Conservation (phyloP, 2,888 invertebrate species). For the Nephrotoma flavescens region DNA sequence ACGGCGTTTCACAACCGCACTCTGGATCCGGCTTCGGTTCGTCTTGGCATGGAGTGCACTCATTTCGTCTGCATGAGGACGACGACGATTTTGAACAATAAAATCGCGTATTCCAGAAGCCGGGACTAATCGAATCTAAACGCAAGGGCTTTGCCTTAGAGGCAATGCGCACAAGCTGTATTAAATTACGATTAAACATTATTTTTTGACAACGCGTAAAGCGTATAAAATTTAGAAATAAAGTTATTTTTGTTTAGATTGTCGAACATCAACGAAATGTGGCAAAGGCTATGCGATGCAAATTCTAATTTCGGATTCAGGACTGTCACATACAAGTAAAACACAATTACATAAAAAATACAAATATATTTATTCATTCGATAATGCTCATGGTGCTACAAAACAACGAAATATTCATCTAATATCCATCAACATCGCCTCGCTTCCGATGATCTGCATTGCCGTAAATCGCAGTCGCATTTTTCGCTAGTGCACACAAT, state of each 20-base stretch:
- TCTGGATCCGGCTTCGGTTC: not conserved
- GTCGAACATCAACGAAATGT: not conserved
- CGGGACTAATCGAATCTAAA: not conserved
- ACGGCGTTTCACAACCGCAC: not conserved
- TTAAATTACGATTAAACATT: not conserved
- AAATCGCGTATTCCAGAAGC: not conserved
- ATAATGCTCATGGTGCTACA: not conserved
- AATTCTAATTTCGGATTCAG: not conserved
- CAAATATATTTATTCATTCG: not conserved
- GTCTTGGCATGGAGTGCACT: not conserved
- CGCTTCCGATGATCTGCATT: constrained; percentile 73
- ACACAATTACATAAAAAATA: not conserved
- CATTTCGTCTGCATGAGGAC: not conserved
- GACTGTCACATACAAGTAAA: not conserved
- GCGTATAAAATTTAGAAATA: not conserved
- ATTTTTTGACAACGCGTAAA: not conserved
- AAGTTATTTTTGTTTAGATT: not conserved
- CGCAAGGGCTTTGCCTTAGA: not conserved
- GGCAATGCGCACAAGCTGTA: not conserved
- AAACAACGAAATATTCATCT: constrained; percentile 21
- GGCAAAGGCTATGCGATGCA: not conserved
- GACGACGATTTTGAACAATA: not conserved
- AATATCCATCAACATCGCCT: constrained; percentile 59
- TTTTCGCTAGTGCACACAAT: constrained; percentile 50
- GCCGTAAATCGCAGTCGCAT: constrained; percentile 47